Base-by-base conservation (phyloP, 2,113 vertebrate species). In the Pelecanoides urinatrix region DNA sequence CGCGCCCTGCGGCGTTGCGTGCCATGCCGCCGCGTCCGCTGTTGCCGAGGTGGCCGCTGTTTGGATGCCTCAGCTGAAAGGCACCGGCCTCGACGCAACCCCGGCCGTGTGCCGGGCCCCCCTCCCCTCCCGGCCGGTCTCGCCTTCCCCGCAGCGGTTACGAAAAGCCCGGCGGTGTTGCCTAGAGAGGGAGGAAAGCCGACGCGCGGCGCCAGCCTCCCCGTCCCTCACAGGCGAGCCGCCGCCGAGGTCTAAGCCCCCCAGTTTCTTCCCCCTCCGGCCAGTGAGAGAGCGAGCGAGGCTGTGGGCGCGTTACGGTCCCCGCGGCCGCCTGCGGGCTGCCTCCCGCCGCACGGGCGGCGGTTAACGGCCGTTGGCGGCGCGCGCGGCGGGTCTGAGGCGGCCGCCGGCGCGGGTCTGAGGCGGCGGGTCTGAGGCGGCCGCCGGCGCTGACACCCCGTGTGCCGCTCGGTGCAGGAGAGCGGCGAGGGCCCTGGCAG, bases 41-140 rank as follows among this genome's bases (percentile, higher is more conserved):
- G 95, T 96, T 96, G 76, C 91, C 91, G 17, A 76, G 95, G 80
- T 5, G 79, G 75, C 74, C 70, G 90, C 83, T 67, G 71, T 59
- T 85, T 44, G 86, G 55, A 77, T 73, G 92, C 70, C 36, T 67
- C 53, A 40, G 45, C 56, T 75, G 85, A 72, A 50, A 84, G 34
- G 81, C 94, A 52, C 56, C 59, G 92, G 85, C 84, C 38, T 34
- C 65, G 22, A n/a, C 50, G 7, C 65, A 58, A 20, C 26, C 19
- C 26, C 49, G 49, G 38, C 84, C 25, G 59, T 45, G 75, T 27
- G 81, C 76, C 71, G 34, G 72, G 42, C 11, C 30, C 65, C 40
- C 47, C 44, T 36, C 38, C 79, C 58, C 45, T 71, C 62, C 62
- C 32, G 50, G 77, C 50, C 50, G 58, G 32, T 29, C 38, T 86